Evolutionary conservation across 2,113 vertebrate genomes (phyloP), one percentile per base, ranked within the genome.

Genomic region (Nannobrachium achirus): DNA sequence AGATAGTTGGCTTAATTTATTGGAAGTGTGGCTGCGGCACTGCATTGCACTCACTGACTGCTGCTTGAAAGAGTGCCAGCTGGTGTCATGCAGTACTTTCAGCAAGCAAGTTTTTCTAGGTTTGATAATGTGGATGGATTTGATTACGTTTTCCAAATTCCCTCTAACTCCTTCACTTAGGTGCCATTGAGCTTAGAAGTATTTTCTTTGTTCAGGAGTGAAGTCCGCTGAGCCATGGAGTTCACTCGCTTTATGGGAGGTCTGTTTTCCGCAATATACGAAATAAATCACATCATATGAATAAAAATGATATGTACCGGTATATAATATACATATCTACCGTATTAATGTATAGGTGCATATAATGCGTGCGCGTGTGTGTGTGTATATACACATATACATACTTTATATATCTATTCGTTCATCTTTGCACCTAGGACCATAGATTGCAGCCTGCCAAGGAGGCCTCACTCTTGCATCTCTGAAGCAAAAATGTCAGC

Each of bases 1-100:
- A 79, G 73, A 78, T 55, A 70, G 60, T 75, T 64, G 41, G 48
- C 52, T 69, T 81, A 62, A 78, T 78, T 72, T 72, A 79, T 78
- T 78, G 52, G 65, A 71, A 71, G 79, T 71, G 55, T 60, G 75
- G 67, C 76, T 84, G 80, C 78, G 73, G 74, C 76, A 81, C 88
- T 75, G 75, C 73, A 71, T 56, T 58, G 62, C 67, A 13, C 63
- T 20, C 49, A 50, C 13, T 50, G 49, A 59, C 72, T 49, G 53
- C 14, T 0, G 19, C 66, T 49, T 81, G 63, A 68, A 64, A 38
- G 57, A 78, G 59, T 51, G 73, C 80, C 56, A 57, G n/a, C 20
- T 8, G 10, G 44, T 62, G n/a, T 20, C 58, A 33, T 49, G 48
- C 63, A 45, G 60, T 57, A 64, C 56, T 78, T 68, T 73, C 52